Percentiles rank a stretch among this genome's conserved stretches.
phyloP scores from a whole-genome alignment of 2,113 vertebrate species.

The Pygoscelis adeliae region DNA sequence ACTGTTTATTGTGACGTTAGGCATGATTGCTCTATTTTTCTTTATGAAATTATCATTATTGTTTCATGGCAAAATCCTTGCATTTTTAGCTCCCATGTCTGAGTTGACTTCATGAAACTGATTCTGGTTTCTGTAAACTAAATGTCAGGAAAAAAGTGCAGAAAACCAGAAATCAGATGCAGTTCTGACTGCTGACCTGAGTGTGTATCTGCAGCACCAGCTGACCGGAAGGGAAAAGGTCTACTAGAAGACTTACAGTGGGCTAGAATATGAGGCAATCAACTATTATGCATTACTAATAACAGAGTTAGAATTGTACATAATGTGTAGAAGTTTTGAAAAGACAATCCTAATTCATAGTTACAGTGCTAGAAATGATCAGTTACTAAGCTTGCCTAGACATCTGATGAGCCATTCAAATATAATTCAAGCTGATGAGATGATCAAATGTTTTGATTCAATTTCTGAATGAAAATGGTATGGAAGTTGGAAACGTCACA shows the following conservation, averaged over 20 bases:
- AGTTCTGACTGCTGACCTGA: background rate
- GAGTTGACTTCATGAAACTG: background rate
- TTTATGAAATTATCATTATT: background rate
- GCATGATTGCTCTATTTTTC: background rate
- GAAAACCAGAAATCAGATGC: conserved; percentile 20
- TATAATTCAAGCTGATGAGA: background rate
- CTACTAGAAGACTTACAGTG: background rate
- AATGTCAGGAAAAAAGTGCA: conserved; percentile 43
- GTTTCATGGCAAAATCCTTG: background rate
- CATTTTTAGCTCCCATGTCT: background rate
- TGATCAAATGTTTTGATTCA: background rate
- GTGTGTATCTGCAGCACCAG: background rate
- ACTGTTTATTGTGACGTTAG: background rate
- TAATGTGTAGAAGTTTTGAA: background rate
- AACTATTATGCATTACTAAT: background rate
- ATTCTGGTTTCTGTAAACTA: background rate
- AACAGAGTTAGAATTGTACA: background rate
- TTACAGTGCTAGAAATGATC: background rate
- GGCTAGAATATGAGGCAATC: background rate
- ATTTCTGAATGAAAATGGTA: background rate
- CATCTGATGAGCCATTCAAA: background rate
- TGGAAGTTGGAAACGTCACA: background rate
- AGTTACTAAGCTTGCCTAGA: background rate
- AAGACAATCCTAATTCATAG: background rate
- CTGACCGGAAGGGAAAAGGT: background rate